A percentile compares a stretch with the other conserved stretches of the same genome.
Evolutionary conservation across 2,888 invertebrate species (phyloP).

Genomic region (Apocheima hispidaria): DNA sequence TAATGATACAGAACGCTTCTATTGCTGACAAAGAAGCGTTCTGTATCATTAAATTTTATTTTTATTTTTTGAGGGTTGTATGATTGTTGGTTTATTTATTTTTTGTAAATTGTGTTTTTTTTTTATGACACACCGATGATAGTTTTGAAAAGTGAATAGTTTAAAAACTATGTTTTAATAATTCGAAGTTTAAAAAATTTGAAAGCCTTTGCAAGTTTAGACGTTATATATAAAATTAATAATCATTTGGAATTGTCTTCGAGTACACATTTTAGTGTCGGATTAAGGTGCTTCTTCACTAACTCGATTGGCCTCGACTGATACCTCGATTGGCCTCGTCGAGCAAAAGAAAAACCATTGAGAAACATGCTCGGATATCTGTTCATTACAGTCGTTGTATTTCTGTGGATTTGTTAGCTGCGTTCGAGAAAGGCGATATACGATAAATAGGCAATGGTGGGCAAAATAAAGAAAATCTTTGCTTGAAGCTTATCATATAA

Average conservation of each 20-base stretch:
- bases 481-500: too few species aligned
- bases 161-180: background rate
- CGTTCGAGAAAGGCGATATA: too few species aligned
- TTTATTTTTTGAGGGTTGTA: too few species aligned
- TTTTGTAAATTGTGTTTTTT: slow-evolving; percentile 32
- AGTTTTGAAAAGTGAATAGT: background rate
- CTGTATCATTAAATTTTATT: too few species aligned
- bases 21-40: too few species aligned
- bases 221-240: background rate
- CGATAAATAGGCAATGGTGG: too few species aligned
- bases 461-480: too few species aligned
- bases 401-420: too few species aligned
- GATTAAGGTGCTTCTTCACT: background rate
- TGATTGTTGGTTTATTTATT: slow-evolving; percentile 10
- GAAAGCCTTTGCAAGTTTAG: slow-evolving; percentile 1
- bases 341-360: background rate
- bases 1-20: too few species aligned
- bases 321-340: background rate
- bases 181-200: background rate
- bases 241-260: slow-evolving; percentile 3
- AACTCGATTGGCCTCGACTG: background rate
- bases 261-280: slow-evolving; percentile 10
- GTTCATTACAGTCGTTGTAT: background rate
- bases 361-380: background rate
- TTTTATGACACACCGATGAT: slow-evolving; percentile 7